Conservation (phyloP, 2,113 vertebrate species). For the Muntiacus reevesi region DNA sequence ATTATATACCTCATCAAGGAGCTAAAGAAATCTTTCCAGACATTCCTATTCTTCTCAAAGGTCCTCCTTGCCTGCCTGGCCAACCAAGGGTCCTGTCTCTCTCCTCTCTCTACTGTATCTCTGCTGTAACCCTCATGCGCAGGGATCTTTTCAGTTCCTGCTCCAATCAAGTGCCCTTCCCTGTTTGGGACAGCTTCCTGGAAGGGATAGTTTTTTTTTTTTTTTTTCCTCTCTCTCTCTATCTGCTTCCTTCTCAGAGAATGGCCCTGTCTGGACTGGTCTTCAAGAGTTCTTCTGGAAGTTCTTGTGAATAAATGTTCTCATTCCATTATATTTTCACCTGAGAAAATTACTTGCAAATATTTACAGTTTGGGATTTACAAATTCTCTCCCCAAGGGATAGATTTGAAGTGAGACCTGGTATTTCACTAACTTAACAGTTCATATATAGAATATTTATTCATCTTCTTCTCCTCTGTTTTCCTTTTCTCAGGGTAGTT, state of each 20-base stretch:
- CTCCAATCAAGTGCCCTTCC: not conserved
- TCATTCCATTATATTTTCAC: not conserved
- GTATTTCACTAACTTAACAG: not conserved
- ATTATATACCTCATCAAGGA: not conserved
- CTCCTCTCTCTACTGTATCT: not conserved
- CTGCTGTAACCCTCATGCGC: not conserved
- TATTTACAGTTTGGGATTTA: not conserved
- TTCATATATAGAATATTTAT: not conserved
- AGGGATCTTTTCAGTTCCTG: not conserved
- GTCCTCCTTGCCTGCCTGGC: not conserved
- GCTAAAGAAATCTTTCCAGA: not conserved
- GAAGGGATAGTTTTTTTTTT: not conserved
- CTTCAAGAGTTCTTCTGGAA: not conserved
- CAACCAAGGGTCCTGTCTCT: not conserved
- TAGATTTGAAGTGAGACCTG: not conserved
- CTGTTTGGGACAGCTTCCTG: not conserved
- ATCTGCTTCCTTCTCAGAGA: not conserved
- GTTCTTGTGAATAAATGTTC: not conserved
- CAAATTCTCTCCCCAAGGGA: not conserved
- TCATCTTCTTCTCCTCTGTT: not conserved
- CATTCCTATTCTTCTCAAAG: not conserved
- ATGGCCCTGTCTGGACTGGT: not conserved
- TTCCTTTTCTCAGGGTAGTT: not conserved
- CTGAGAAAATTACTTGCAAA: not conserved
- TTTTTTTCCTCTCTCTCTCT: not conserved